phyloP scores from a whole-genome alignment of 1,140 invertebrate species.

The Anthonomus grandis region DNA sequence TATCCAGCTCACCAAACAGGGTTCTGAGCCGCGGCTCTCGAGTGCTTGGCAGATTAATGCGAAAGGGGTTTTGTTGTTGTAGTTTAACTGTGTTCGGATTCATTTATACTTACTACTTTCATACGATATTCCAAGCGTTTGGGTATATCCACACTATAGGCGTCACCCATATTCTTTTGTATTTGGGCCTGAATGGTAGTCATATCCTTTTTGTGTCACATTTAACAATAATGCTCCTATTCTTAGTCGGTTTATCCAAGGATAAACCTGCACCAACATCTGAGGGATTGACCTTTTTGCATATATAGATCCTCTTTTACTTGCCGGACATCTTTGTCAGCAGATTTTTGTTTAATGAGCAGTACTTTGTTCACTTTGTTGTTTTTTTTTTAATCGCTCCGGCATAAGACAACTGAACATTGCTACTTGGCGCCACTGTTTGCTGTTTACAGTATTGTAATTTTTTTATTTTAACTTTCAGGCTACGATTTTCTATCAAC shows the following conservation, averaged over 20 bases:
- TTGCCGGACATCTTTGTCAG: constrained; percentile 2
- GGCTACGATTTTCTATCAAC: constrained; percentile 2
- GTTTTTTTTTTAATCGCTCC: too few relatives aligned
- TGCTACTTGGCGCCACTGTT: too few relatives aligned
- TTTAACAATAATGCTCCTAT: not conserved
- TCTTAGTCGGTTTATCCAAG: not conserved
- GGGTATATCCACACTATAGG: constrained; percentile 1
- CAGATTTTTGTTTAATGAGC: not conserved
- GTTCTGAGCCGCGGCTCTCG: too few relatives aligned
- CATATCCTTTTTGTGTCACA: not conserved
- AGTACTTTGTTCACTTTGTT: not conserved
- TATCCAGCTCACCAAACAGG: too few relatives aligned
- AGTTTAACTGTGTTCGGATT: not conserved
- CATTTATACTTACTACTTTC: constrained; percentile 3
- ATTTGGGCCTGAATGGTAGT: constrained; percentile 1
- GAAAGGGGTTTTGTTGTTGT: too few relatives aligned
- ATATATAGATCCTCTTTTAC: not conserved
- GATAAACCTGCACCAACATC: not conserved
- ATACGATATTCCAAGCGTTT: constrained; percentile 2
- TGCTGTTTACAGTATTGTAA: not conserved
- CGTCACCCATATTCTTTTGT: not conserved
- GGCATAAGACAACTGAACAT: too few relatives aligned
- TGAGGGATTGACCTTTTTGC: not conserved
- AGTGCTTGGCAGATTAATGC: too few relatives aligned
- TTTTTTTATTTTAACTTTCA: not conserved